Percentiles rank a stretch among this genome's conserved stretches.
Evolutionary conservation across 35 echinoderm and acorn worm genomes (phyloP).

Genomic region (Apostichopus californicus): DNA sequence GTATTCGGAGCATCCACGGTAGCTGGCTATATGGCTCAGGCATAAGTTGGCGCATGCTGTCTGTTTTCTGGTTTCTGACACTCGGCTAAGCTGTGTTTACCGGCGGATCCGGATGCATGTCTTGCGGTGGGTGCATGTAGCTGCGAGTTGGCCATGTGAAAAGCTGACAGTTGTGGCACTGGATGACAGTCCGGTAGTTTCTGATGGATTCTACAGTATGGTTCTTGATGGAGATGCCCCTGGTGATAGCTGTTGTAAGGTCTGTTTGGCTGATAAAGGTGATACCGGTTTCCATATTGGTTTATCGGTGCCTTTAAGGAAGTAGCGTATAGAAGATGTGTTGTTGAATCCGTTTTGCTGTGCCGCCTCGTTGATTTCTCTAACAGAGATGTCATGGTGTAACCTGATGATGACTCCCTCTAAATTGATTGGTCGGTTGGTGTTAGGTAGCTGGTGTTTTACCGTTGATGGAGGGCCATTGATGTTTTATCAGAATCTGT

Average conservation of each 20-base stretch:
- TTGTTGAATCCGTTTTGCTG: background rate
- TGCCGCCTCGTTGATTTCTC: background rate
- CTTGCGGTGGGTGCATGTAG: background rate
- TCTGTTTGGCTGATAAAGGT: background rate
- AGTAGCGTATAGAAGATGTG: background rate
- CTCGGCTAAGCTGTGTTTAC: background rate
- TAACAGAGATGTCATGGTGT: background rate
- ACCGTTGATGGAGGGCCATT: background rate
- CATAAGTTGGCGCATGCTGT: constrained; percentile 27
- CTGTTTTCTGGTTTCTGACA: background rate
- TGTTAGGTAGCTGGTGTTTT: background rate
- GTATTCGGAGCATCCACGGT: constrained; percentile 24
- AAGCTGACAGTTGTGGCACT: constrained; percentile 39
- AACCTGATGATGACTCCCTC: background rate
- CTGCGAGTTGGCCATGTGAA: constrained; percentile 1
- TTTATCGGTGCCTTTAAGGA: background rate
- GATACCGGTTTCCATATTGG: constrained; percentile 7
- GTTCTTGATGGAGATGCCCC: background rate
- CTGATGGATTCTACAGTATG: background rate
- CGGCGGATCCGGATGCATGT: constrained; percentile 12
- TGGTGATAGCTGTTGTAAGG: background rate
- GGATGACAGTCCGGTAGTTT: background rate
- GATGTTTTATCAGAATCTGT: background rate
- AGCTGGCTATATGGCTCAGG: constrained; percentile 12
- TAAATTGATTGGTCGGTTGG: background rate